Conservation (phyloP, 2,113 vertebrate species). For the Agapornis roseicollis region DNA sequence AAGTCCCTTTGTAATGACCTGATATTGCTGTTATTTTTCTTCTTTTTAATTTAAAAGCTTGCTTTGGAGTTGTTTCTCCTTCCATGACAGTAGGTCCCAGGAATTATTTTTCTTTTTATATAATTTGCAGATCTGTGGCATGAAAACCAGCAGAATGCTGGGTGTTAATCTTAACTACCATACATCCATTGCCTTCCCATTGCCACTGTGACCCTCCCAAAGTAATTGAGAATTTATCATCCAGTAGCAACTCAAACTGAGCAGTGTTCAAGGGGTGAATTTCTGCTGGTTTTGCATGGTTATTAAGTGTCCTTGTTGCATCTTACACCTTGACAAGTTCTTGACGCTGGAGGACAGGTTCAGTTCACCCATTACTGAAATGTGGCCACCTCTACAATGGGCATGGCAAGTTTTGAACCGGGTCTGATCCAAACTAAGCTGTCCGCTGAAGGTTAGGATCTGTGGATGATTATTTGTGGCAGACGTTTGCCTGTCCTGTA, state of each 20-base stretch:
- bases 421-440: background rate
- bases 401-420: background rate
- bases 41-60: background rate
- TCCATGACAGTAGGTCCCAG: background rate
- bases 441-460: background rate
- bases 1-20: background rate
- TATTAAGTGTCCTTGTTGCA: background rate
- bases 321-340: background rate
- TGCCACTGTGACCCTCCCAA: background rate
- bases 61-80: background rate
- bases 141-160: background rate
- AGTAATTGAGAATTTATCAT: background rate
- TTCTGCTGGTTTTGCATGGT: background rate
- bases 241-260: background rate
- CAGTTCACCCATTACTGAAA: background rate
- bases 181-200: background rate
- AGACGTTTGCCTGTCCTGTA: background rate
- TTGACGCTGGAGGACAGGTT: background rate
- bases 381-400: background rate
- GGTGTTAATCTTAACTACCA: background rate
- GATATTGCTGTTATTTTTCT: background rate
- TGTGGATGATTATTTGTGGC: background rate
- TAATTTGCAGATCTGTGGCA: background rate
- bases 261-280: background rate
- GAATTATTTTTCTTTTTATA: background rate